Percentiles rank a stretch among this genome's conserved stretches.
phyloP scores from a whole-genome alignment of 2,113 vertebrate genomes.

The Antechinus flavipes region DNA sequence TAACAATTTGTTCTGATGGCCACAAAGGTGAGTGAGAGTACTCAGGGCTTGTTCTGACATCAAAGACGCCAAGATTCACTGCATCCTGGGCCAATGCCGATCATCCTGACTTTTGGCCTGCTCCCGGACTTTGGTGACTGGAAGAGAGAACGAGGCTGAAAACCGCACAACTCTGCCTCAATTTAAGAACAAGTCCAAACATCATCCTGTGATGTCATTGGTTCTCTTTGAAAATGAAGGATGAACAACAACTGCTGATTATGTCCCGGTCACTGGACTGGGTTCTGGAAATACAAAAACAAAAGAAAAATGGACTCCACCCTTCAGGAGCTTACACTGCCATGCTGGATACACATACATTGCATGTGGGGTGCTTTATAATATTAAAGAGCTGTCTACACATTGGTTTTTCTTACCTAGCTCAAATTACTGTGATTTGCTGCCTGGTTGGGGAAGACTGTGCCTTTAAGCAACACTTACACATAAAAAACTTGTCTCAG shows the following conservation, averaged over 20 bases:
- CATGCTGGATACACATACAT: not conserved
- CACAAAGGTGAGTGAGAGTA: not conserved
- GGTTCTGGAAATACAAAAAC: not conserved
- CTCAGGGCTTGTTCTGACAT: not conserved
- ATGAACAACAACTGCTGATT: not conserved
- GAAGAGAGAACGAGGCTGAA: not conserved
- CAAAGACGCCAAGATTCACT: not conserved
- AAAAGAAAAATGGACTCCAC: not conserved
- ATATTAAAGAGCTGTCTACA: not conserved
- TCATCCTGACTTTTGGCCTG: not conserved
- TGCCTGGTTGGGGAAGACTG: not conserved
- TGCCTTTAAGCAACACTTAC: slow-evolving; percentile 42
- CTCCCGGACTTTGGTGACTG: not conserved
- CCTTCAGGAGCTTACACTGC: not conserved
- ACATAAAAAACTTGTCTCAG: slow-evolving; percentile 37
- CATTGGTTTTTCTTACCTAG: not conserved
- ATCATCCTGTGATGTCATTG: too few species aligned
- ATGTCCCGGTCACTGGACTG: not conserved
- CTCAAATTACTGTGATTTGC: slow-evolving; percentile 45
- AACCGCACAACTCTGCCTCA: not conserved
- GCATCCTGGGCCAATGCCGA: not conserved
- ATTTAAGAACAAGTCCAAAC: not conserved
- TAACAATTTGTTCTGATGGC: not conserved
- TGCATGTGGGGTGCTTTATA: not conserved
- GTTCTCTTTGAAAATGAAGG: not conserved